These are phyloP conservation scores for Probaryconus sp. DNA, from an alignment of 1,140 invertebrate species.

Conservation along the genomic window DNA sequence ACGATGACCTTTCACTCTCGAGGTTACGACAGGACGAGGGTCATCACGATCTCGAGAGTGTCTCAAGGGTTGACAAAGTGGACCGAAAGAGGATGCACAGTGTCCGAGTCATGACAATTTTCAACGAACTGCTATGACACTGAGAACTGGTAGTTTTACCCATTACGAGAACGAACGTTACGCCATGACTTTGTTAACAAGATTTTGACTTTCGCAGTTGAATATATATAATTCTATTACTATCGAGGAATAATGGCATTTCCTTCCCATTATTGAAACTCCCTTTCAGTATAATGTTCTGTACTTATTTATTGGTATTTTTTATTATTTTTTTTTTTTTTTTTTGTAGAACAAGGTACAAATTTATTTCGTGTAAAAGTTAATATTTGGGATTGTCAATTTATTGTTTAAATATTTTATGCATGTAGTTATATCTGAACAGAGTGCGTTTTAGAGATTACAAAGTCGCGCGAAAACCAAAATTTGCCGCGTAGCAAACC, in stretches of 20 bases:
- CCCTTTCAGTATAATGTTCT: too few species aligned
- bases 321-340: too few species aligned
- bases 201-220: slow-evolving; percentile 2
- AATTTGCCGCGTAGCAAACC: slow-evolving; percentile 18
- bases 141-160: slow-evolving; percentile 19
- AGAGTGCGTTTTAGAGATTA: background rate
- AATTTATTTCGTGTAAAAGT: slow-evolving; percentile 1
- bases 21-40: slow-evolving; percentile 59
- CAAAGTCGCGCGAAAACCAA: slow-evolving; percentile 14
- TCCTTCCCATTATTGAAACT: too few species aligned
- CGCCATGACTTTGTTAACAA: slow-evolving; percentile 33
- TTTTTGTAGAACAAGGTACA: too few species aligned
- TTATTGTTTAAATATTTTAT: too few species aligned
- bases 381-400: too few species aligned
- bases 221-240: too few species aligned
- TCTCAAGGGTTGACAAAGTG: slow-evolving; percentile 59
- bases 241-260: too few species aligned
- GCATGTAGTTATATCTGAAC: too few species aligned
- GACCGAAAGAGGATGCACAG: slow-evolving; percentile 49
- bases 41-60: slow-evolving; percentile 54
- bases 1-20: slow-evolving; percentile 57
- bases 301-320: too few species aligned
- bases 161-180: slow-evolving; percentile 5
- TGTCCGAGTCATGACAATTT: slow-evolving; percentile 41
- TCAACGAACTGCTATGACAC: slow-evolving; percentile 17